These are phyloP conservation scores for Zosterops hypoxanthus DNA, from an alignment of 2,113 vertebrate genomes.

Conservation along the genomic window DNA sequence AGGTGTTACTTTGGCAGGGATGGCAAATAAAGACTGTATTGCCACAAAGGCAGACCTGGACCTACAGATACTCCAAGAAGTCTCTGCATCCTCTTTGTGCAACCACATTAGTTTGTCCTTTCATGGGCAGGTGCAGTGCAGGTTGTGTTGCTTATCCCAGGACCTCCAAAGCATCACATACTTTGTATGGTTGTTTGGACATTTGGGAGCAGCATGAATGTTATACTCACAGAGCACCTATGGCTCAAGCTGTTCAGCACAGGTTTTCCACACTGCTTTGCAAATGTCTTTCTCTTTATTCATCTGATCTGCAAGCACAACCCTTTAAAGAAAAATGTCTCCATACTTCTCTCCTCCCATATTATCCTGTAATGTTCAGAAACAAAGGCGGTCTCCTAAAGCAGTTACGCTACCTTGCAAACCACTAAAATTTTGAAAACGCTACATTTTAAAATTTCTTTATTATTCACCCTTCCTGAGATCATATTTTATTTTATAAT, in stretches of 20 bases:
- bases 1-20: background rate
- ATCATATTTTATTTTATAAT: background rate
- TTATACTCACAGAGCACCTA: background rate
- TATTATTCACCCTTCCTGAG: background rate
- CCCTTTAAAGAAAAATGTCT: background rate
- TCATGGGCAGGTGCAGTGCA: fast-evolving
- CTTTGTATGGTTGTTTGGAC: background rate
- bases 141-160: background rate
- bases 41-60: background rate
- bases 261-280: background rate
- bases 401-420: background rate
- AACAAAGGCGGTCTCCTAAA: background rate
- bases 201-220: background rate
- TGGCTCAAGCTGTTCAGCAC: background rate
- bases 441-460: background rate
- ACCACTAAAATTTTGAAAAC: background rate
- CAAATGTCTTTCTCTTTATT: background rate
- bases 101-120: background rate
- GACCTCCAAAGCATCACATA: background rate
- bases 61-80: background rate
- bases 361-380: background rate
- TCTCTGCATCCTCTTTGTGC: background rate
- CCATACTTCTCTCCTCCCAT: background rate
- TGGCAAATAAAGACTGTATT: background rate
- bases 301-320: background rate